These are phyloP conservation scores for Anticlea derivata DNA, from an alignment of 2,888 invertebrate species.

Conservation along the genomic window DNA sequence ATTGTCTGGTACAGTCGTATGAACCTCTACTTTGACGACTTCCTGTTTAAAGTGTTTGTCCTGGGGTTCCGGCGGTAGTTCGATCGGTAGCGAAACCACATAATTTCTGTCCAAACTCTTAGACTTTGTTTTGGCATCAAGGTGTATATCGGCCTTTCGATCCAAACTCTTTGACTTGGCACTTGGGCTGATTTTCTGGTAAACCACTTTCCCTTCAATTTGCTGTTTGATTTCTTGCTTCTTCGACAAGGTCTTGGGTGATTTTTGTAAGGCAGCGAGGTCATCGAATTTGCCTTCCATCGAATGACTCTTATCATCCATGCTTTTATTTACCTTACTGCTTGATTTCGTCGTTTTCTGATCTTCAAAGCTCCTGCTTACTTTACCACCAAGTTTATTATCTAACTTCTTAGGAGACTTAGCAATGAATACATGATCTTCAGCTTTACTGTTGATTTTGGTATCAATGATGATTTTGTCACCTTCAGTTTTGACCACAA, in stretches of 20 bases:
- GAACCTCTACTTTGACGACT: constrained; percentile 77
- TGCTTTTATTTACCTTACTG: constrained; percentile 85
- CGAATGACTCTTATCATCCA: constrained; percentile 86
- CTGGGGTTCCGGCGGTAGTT: constrained; percentile 55
- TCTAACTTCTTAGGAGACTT: constrained; percentile 89
- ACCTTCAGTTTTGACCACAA: constrained; percentile 88
- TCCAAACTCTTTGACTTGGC: constrained; percentile 88
- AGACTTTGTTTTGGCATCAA: constrained; percentile 84
- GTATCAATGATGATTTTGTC: constrained; percentile 88
- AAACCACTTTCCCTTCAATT: constrained; percentile 86
- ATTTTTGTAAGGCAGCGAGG: constrained; percentile 81
- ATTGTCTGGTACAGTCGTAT: constrained; percentile 63
- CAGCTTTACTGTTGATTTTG: constrained; percentile 89
- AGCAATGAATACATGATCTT: constrained; percentile 90
- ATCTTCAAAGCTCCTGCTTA: constrained; percentile 86
- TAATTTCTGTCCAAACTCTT: constrained; percentile 88
- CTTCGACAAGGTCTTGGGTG: constrained; percentile 83
- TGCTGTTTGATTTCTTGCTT: constrained; percentile 85
- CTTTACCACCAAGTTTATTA: constrained; percentile 82
- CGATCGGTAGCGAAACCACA: constrained; percentile 71
- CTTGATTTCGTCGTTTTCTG: constrained; percentile 80
- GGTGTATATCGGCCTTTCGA: constrained; percentile 84
- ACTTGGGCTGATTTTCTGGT: constrained; percentile 79
- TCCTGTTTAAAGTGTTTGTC: constrained; percentile 80
- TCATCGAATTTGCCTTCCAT: constrained; percentile 86